Evolutionary conservation across 2,888 invertebrate genomes (phyloP).

Genomic region (Drosophila quinaria): DNA sequence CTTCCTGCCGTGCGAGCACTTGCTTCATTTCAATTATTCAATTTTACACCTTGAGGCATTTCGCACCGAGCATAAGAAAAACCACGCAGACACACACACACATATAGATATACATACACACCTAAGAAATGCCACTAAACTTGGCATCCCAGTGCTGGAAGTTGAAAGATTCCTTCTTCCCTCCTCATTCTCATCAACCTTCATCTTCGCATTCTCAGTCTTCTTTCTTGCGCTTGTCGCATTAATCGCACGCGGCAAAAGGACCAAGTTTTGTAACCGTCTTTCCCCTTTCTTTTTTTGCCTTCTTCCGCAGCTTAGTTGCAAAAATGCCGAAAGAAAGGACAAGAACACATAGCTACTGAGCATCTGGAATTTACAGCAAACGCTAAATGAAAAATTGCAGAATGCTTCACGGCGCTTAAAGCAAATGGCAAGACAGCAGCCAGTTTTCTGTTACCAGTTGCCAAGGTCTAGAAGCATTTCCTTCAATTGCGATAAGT

Average conservation of each 20-base stretch:
- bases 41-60: constrained; percentile 84
- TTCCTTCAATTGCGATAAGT: constrained; percentile 11
- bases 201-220: neutral
- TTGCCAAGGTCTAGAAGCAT: constrained; percentile 2
- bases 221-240: constrained; percentile 48
- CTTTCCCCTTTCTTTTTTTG: constrained; percentile 4
- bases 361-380: constrained; percentile 76
- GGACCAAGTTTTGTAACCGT: constrained; percentile 72
- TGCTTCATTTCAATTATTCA: constrained; percentile 83
- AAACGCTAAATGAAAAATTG: constrained; percentile 75
- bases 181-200: neutral
- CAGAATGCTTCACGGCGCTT: constrained; percentile 59
- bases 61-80: constrained; percentile 49
- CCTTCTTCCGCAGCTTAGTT: constrained; percentile 22
- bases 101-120: neutral
- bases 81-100: constrained; percentile 30
- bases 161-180: constrained; percentile 39
- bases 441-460: neutral
- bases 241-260: constrained; percentile 75
- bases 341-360: constrained; percentile 21
- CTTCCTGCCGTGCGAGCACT: constrained; percentile 30
- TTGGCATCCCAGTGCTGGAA: constrained; percentile 58
- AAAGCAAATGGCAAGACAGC: constrained; percentile 44
- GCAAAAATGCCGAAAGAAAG: constrained; percentile 41
- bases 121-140: constrained; percentile 64